These are phyloP conservation scores for Sus cebifrons DNA, from an alignment of 2,797 vertebrate genomes.

Conservation along the genomic window DNA sequence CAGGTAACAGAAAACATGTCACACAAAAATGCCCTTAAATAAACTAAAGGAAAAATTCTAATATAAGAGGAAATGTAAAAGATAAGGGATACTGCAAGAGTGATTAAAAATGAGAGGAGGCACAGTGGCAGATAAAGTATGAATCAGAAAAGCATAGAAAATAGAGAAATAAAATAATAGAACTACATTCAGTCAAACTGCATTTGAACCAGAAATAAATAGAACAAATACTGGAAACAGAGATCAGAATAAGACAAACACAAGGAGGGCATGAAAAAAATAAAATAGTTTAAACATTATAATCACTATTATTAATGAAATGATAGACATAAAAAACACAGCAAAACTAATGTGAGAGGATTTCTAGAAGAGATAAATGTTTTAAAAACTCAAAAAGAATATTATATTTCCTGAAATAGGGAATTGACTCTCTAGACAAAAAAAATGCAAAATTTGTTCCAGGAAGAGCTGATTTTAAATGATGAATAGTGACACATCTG, in stretches of 20 bases:
- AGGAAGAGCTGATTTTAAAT: background rate
- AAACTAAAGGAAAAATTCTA: background rate
- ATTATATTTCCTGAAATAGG: background rate
- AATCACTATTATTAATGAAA: background rate
- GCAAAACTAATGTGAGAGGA: background rate
- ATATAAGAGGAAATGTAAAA: background rate
- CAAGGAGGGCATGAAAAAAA: background rate
- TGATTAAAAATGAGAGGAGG: background rate
- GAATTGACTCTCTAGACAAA: background rate
- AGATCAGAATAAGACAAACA: background rate
- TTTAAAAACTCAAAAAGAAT: background rate
- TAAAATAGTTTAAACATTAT: background rate
- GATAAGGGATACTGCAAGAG: background rate
- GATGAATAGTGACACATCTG: background rate
- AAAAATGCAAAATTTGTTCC: background rate
- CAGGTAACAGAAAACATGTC: background rate
- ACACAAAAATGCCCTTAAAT: background rate
- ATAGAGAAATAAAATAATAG: background rate
- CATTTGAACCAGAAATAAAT: background rate
- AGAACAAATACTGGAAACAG: background rate
- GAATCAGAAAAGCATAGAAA: background rate
- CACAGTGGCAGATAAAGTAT: background rate
- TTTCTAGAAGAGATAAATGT: background rate
- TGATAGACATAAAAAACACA: background rate
- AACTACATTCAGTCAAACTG: background rate